A percentile compares a stretch with the other conserved stretches of the same genome.
Conservation (phyloP, 2,797 vertebrate genomes). For the Tenualosa ilisha region DNA sequence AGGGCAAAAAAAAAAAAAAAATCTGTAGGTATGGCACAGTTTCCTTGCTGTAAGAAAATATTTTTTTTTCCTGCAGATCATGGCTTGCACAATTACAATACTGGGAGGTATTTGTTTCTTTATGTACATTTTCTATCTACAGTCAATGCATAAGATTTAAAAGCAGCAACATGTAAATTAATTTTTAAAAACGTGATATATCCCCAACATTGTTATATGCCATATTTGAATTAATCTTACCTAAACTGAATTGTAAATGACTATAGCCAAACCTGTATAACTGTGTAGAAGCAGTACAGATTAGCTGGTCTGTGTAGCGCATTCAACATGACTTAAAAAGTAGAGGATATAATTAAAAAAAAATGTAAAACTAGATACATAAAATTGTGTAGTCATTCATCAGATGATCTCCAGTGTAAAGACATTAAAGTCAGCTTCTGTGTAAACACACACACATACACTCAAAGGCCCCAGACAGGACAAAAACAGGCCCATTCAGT, state of each 20-base stretch:
- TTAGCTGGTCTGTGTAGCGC: background rate
- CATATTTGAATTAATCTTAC: conserved; percentile 7
- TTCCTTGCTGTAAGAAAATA: conserved; percentile 57
- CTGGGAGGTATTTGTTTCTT: conserved; percentile 59
- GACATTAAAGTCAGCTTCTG: background rate
- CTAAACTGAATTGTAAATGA: background rate
- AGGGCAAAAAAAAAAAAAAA: conserved; percentile 35
- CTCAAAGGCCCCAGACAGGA: conserved; percentile 7
- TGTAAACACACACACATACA: conserved; percentile 6
- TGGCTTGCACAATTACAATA: conserved; percentile 29
- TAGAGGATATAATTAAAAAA: background rate
- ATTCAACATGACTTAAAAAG: background rate
- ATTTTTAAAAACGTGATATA: background rate
- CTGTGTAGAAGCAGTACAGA: background rate
- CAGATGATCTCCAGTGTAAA: conserved; percentile 1
- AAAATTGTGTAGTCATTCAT: conserved; percentile 9
- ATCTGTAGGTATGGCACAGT: conserved; percentile 70
- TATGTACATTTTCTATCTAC: conserved; percentile 37
- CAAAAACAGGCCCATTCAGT: background rate
- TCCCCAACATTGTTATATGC: background rate
- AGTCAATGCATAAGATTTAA: conserved; percentile 50
- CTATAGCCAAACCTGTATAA: background rate
- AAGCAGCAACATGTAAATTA: conserved; percentile 57
- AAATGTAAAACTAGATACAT: conserved; percentile 10
- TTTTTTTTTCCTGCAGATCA: conserved; percentile 43